These are phyloP conservation scores for Luperina nickerlii DNA, from an alignment of 2,888 invertebrate species.

Conservation along the genomic window DNA sequence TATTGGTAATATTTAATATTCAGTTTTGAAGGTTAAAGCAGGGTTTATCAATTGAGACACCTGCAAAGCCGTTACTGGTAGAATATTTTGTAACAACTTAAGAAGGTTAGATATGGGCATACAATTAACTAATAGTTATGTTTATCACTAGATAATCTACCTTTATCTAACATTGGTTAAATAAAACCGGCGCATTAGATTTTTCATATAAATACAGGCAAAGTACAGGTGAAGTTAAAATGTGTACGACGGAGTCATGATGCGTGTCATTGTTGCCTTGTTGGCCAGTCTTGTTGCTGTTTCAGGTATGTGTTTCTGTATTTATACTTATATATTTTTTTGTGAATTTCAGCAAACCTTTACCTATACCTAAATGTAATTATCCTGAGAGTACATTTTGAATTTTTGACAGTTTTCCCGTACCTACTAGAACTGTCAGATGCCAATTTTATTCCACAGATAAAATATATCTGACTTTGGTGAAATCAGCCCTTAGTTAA, in stretches of 20 bases:
- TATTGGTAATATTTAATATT: slow-evolving; percentile 8
- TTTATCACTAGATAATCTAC: slow-evolving; percentile 46
- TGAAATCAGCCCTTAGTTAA: neutral
- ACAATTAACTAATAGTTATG: slow-evolving; percentile 25
- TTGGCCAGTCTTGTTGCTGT: slow-evolving; percentile 63
- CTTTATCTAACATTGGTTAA: slow-evolving; percentile 29
- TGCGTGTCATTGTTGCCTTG: slow-evolving; percentile 56
- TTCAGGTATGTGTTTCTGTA: slow-evolving; percentile 60
- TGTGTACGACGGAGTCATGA: slow-evolving; percentile 32
- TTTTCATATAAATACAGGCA: slow-evolving; percentile 52
- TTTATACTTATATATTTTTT: neutral
- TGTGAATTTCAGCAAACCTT: no score
- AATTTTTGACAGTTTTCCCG: no score
- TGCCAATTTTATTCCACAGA: no score
- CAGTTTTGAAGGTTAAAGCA: neutral
- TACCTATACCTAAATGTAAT: no score
- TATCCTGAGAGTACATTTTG: no score
- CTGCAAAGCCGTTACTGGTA: slow-evolving; percentile 8
- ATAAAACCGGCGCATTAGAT: slow-evolving; percentile 9
- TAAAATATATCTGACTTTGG: no score
- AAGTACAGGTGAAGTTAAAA: slow-evolving; percentile 1
- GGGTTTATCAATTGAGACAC: slow-evolving; percentile 19
- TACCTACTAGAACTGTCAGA: no score
- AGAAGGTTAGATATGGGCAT: slow-evolving; percentile 38
- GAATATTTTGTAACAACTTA: slow-evolving; percentile 41